phyloP scores from a whole-genome alignment of 1,140 invertebrate species.

The Drosophila athabasca region DNA sequence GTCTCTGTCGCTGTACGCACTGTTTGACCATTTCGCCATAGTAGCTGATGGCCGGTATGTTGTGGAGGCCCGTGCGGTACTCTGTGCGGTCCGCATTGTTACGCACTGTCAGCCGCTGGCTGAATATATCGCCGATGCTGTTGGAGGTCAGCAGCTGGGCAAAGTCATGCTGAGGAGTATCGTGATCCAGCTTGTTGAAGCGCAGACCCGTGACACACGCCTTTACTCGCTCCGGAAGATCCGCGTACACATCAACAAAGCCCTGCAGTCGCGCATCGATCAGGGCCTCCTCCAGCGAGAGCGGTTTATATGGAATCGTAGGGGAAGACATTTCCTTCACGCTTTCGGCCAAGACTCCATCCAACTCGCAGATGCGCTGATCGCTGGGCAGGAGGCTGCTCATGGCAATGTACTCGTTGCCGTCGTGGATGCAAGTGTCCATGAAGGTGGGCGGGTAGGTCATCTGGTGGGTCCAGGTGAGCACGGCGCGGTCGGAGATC shows the following conservation, averaged over 20 bases:
- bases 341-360: slow-evolving; percentile 1
- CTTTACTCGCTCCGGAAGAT: slow-evolving; percentile 53
- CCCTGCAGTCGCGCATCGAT: slow-evolving; percentile 30
- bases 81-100: slow-evolving; percentile 35
- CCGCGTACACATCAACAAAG: slow-evolving; percentile 45
- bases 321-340: slow-evolving; percentile 40
- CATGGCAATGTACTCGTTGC: slow-evolving; percentile 56
- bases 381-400: slow-evolving; percentile 34
- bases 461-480: slow-evolving; percentile 74
- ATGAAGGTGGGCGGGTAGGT: slow-evolving; percentile 48
- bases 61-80: slow-evolving; percentile 53
- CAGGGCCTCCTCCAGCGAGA: slow-evolving; percentile 52
- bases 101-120: slow-evolving; percentile 45
- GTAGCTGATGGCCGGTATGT: slow-evolving; percentile 37
- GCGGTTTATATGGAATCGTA: slow-evolving; percentile 43
- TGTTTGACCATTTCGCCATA: slow-evolving; percentile 25
- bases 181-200: slow-evolving; percentile 37
- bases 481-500: slow-evolving; percentile 51
- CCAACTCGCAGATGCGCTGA: slow-evolving; percentile 60
- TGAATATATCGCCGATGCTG: slow-evolving; percentile 55
- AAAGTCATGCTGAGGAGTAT: slow-evolving; percentile 41
- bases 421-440: slow-evolving; percentile 34
- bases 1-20: neutral
- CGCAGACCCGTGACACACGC: slow-evolving; percentile 47
- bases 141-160: slow-evolving; percentile 56